Percentiles rank a stretch among this genome's conserved stretches.
phyloP scores from a whole-genome alignment of 1,140 invertebrate species.

The Physella acuta region DNA sequence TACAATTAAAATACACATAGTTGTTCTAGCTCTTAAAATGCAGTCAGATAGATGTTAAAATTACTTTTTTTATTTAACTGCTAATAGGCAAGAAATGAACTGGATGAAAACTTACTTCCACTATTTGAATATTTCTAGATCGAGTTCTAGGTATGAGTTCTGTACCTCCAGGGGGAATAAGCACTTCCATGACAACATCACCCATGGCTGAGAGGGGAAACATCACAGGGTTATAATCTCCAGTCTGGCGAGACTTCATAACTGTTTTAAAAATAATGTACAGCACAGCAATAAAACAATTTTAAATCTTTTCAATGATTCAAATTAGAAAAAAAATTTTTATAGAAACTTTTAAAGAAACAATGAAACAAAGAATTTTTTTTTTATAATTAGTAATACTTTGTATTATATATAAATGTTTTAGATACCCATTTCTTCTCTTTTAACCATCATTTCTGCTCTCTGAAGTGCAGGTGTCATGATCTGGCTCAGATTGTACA shows the following conservation, averaged over 20 bases:
- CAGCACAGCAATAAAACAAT: no score
- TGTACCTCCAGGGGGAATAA: slow-evolving; percentile 11
- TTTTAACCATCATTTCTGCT: neutral
- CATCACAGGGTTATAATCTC: slow-evolving; percentile 14
- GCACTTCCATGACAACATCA: slow-evolving; percentile 20
- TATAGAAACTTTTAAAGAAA: no score
- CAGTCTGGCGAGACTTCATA: slow-evolving; percentile 14
- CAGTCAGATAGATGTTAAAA: no score
- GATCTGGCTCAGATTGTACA: slow-evolving; percentile 10
- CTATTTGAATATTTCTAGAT: neutral
- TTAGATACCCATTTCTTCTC: slow-evolving; percentile 20
- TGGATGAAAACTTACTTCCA: no score
- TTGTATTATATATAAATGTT: neutral
- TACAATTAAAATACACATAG: no score
- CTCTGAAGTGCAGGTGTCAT: slow-evolving; percentile 17
- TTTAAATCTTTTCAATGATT: no score
- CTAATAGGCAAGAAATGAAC: no score
- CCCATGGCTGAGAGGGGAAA: slow-evolving; percentile 13
- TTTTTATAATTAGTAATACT: slow-evolving; percentile 1
- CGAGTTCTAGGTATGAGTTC: slow-evolving; percentile 1
- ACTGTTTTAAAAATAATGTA: no score
- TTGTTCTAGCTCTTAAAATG: no score
- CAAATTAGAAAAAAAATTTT: no score
- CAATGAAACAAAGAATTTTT: no score
- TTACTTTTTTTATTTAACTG: no score